Conservation (phyloP, 2,113 vertebrate species). For the Oenanthe melanoleuca region DNA sequence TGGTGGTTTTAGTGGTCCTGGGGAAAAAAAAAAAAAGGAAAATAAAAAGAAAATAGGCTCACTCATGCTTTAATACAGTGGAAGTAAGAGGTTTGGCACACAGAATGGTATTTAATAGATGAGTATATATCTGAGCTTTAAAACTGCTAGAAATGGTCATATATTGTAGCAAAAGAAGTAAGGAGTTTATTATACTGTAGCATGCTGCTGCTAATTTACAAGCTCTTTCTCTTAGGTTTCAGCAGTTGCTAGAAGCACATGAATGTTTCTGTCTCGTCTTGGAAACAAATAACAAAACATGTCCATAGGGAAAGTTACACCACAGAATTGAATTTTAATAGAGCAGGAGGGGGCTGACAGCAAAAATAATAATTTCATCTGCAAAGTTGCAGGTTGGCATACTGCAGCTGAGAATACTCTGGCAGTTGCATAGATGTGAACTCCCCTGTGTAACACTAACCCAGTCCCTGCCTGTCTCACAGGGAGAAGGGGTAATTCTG, state of each 20-base stretch:
- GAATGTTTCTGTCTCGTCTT: not conserved
- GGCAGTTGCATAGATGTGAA: not conserved
- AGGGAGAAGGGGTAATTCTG: not conserved
- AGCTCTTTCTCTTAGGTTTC: not conserved
- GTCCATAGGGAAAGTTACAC: not conserved
- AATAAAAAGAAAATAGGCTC: not conserved
- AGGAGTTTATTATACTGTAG: not conserved
- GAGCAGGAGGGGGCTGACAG: not conserved
- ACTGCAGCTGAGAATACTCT: not conserved
- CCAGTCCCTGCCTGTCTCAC: not conserved
- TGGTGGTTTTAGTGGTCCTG: not conserved
- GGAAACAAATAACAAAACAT: constrained; percentile 11
- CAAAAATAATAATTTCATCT: constrained; percentile 28
- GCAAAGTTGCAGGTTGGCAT: accelerated
- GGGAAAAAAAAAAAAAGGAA: not conserved
- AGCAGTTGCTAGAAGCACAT: not conserved
- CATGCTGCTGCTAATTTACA: not conserved
- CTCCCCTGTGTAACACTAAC: not conserved
- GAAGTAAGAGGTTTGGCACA: constrained; percentile 44
- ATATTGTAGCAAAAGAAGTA: not conserved
- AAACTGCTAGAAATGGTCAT: constrained; percentile 22
- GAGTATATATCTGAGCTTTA: constrained; percentile 20
- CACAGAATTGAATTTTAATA: constrained; percentile 19
- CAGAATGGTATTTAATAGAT: not conserved
- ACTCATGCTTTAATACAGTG: constrained; percentile 14